Conservation (phyloP, 2,888 invertebrate species). For the Ectemnius cavifrons region DNA sequence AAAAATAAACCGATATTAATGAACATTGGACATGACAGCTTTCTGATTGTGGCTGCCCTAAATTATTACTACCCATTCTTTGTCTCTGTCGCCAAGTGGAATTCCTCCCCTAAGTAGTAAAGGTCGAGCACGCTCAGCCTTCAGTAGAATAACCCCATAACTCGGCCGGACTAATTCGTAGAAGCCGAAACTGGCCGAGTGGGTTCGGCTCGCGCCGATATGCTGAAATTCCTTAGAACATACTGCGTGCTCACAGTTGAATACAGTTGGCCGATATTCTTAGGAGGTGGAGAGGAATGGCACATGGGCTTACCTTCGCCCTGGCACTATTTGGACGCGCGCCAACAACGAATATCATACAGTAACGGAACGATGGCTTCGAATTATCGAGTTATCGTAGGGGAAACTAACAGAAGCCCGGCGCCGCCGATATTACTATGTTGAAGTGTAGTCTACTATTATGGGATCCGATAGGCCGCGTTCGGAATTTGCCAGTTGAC, state of each 20-base stretch:
- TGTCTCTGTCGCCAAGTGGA: too few species aligned
- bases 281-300: constrained; percentile 24
- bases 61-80: too few species aligned
- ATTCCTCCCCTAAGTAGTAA: too few species aligned
- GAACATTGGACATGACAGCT: too few species aligned
- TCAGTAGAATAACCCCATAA: too few species aligned
- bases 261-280: constrained; percentile 34
- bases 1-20: too few species aligned
- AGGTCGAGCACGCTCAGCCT: too few species aligned
- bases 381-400: constrained; percentile 55
- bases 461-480: background rate
- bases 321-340: background rate
- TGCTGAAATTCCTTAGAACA: constrained; percentile 35
- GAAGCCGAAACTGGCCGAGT: too few species aligned
- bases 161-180: too few species aligned
- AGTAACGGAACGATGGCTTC: constrained; percentile 34
- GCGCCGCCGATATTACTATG: constrained; percentile 39
- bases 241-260: constrained; percentile 41
- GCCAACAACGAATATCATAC: constrained; percentile 52
- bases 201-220: constrained; percentile 12
- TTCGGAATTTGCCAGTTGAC: constrained; percentile 12
- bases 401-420: constrained; percentile 18
- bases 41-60: too few species aligned
- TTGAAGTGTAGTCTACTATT: background rate
- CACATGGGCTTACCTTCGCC: constrained; percentile 36